Evolutionary conservation across 2,888 invertebrate genomes (phyloP).

Genomic region (Drosophila lutescens): DNA sequence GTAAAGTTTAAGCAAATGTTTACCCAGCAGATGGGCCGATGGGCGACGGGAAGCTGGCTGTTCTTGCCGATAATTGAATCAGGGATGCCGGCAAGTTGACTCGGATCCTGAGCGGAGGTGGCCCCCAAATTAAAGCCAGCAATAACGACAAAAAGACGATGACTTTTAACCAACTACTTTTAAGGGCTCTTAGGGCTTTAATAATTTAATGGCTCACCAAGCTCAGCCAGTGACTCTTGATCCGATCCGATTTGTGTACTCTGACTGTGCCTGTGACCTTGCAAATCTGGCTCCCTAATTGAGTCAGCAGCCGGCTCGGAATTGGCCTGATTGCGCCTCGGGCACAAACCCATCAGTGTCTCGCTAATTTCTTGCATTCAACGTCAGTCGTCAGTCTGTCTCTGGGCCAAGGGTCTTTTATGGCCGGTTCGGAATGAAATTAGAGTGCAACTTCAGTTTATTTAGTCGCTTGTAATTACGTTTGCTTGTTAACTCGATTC

Average conservation of each 20-base stretch:
- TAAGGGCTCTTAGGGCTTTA: constrained; percentile 36
- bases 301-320: constrained; percentile 28
- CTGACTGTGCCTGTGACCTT: constrained; percentile 20
- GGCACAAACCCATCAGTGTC: constrained; percentile 39
- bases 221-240: background rate
- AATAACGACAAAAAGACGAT: constrained; percentile 38
- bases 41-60: constrained; percentile 13
- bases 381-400: constrained; percentile 11
- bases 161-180: constrained; percentile 31
- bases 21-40: constrained; percentile 49
- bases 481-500: constrained; percentile 70
- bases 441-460: constrained; percentile 66
- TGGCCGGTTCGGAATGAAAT: constrained; percentile 23
- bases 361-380: constrained; percentile 64
- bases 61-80: constrained; percentile 65
- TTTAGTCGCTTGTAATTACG: constrained; percentile 72
- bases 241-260: constrained; percentile 32
- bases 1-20: constrained; percentile 57
- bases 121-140: constrained; percentile 36
- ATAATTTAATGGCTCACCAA: constrained; percentile 53
- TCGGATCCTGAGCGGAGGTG: constrained; percentile 11
- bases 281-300: constrained; percentile 44
- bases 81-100: constrained; percentile 20
- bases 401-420: constrained; percentile 8
- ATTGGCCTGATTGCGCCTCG: constrained; percentile 40